Conservation (phyloP, 2,113 vertebrate species). For the Neolamprologus toae region DNA sequence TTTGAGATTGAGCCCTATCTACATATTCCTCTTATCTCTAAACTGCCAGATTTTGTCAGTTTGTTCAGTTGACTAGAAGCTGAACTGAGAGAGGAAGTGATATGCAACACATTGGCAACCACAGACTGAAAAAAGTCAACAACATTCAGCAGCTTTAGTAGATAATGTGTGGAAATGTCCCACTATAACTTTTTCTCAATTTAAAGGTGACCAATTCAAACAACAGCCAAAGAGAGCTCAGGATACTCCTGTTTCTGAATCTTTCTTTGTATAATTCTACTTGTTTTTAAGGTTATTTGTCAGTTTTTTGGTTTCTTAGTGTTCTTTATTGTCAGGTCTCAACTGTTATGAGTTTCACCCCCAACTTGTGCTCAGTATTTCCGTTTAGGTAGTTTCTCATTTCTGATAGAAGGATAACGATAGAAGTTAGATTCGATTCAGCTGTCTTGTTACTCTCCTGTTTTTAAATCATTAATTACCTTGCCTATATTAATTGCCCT, state of each 20-base stretch:
- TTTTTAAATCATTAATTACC: not conserved
- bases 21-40: not conserved
- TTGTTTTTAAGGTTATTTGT: not conserved
- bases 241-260: rapidly evolving
- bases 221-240: not conserved
- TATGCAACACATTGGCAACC: not conserved
- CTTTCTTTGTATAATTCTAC: rapidly evolving
- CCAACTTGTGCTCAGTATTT: not conserved
- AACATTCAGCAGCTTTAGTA: not conserved
- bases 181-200: not conserved
- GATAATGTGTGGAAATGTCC: not conserved
- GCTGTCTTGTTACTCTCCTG: not conserved
- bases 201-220: not conserved
- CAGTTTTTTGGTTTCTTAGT: rapidly evolving
- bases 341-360: not conserved
- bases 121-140: not conserved
- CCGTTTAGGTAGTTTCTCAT: not conserved
- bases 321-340: not conserved
- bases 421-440: not conserved
- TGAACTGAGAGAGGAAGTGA: not conserved
- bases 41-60: not conserved
- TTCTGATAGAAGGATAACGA: not conserved
- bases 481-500: not conserved
- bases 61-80: not conserved
- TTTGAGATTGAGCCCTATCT: not conserved